Conservation (phyloP, 2,113 vertebrate genomes). For the Ctenomys sociabilis region DNA sequence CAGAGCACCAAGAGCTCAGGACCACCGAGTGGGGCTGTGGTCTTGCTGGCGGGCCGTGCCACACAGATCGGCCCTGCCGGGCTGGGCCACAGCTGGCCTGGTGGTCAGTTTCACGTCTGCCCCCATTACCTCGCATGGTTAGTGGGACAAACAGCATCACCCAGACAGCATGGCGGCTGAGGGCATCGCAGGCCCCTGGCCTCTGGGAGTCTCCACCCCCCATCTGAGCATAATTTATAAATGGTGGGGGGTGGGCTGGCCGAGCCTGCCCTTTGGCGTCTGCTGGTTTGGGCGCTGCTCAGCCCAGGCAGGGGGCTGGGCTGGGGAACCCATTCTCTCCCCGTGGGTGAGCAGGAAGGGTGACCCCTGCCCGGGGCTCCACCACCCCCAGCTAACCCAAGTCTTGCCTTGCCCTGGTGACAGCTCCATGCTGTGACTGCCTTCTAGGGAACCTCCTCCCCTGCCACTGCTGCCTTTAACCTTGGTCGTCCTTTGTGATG, state of each 20-base stretch:
- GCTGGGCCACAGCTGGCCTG: not conserved
- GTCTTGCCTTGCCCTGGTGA: not conserved
- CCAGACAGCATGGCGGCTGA: not conserved
- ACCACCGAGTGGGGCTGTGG: not conserved
- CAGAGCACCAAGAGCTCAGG: too few species aligned
- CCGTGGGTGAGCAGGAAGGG: not conserved
- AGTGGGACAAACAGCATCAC: too few species aligned
- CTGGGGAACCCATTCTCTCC: not conserved
- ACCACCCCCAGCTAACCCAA: not conserved
- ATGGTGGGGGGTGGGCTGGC: not conserved
- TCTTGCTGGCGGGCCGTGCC: too few species aligned
- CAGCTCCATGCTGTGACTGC: too few species aligned
- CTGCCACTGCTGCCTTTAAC: not conserved
- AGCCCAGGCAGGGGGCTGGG: not conserved
- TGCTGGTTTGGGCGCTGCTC: not conserved
- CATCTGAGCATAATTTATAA: too few species aligned
- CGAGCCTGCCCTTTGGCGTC: not conserved
- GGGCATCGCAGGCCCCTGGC: too few species aligned
- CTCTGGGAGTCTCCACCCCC: too few species aligned
- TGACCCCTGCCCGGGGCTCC: not conserved
- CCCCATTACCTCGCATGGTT: not conserved
- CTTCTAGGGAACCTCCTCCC: not conserved
- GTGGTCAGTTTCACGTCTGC: not conserved
- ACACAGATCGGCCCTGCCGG: not conserved
- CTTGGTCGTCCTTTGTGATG: not conserved